Evolutionary conservation across 2,797 vertebrate species (phyloP), one percentile per base, ranked within the genome.

Genomic region (Moxostoma hubbsi): DNA sequence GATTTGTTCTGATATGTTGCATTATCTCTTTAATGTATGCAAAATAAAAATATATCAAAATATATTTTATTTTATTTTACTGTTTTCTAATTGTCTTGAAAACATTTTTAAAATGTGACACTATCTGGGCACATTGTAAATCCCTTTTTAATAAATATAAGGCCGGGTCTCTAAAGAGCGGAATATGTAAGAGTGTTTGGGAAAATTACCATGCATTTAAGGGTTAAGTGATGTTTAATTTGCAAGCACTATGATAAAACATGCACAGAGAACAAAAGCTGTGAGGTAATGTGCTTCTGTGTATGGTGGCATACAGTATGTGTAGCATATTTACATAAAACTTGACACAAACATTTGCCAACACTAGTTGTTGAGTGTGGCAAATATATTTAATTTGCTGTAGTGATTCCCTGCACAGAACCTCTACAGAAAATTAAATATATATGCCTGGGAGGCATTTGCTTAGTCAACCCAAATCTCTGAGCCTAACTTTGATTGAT

Each of bases 401-500:
- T 73, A 51, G 69, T 45, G 51, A 57, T 72, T 82, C 73, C 81
- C 83, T 61, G 15, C 80, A 79, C 80, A 71, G 50, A 84, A 82
- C 61, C 24, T 1, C 24, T 24, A 24, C 24, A 24, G 24, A 1
- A 24, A 24, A 24, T 24, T 24, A 24, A 24, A 24, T 24, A 24
- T 24, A 24, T 24, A 24, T 24, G 24, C 24, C 61, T 54, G 8
- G n/a, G 46, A 80, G 67, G 68, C 47, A 46, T 83, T 80, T 76
- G 75, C 55, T 86, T 78, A 80, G 71, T 83, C 82, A 83, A 82
- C 77, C 76, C 50, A 12, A 16, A 68, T 59, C 55, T 63, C 24
- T 12, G 53, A 51, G 69, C 61, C 65, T 82, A 83, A 83, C 84
- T 88, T 65, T 75, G 80, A 87, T 87, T 79, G 79, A 89, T 88